Evolutionary conservation across 2,113 vertebrate genomes (phyloP), one percentile per base, ranked within the genome.

Genomic region (Pseudorectes ferrugineus): DNA sequence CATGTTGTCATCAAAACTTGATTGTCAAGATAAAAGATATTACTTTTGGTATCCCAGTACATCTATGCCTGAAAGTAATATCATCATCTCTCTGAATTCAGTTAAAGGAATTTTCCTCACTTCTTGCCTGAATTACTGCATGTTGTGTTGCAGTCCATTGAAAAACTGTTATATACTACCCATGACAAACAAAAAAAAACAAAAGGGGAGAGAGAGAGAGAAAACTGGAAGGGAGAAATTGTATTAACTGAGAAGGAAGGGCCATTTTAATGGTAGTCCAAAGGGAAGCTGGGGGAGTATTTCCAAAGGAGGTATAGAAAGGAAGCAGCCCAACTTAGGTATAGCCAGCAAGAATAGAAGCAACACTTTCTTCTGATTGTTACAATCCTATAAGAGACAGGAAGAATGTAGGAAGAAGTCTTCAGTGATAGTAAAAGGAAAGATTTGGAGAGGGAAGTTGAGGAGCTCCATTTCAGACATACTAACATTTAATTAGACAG

Each of bases 61-160:
- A 38, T 88, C 38, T 70, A 4, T 82, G 62, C 46, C 45, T 92
- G 54, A 58, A 67, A 95, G 62, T 92, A 75, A 82, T 88, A 63
- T 77, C 20, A 45, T 92, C n/a, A 31, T 76, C 33, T 66, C 26
- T 93, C 62, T 77, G 70, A 92, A 94, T 92, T 91, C 45, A 57
- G 25, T 66, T 96, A 84, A 87, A 94, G 61, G 31, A 85, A 79
- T 84, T 82, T 79, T 78, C 46, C 77, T 95, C 38, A 40, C n/a
- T 92, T 90, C 33, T 73, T 88, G 35, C 65, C 42, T 72, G 84
- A 73, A 85, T 68, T 74, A 66, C 71, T 58, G 7, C 18, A 54
- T 68, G 40, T 72, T 84, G 8, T 77, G 19, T 73, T 77, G 49
- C 35, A 57, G 35, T 80, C 20, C 62, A 9, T 79, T 85, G 66